Conservation (phyloP, 2,113 vertebrate genomes). For the Petromus typicus region DNA sequence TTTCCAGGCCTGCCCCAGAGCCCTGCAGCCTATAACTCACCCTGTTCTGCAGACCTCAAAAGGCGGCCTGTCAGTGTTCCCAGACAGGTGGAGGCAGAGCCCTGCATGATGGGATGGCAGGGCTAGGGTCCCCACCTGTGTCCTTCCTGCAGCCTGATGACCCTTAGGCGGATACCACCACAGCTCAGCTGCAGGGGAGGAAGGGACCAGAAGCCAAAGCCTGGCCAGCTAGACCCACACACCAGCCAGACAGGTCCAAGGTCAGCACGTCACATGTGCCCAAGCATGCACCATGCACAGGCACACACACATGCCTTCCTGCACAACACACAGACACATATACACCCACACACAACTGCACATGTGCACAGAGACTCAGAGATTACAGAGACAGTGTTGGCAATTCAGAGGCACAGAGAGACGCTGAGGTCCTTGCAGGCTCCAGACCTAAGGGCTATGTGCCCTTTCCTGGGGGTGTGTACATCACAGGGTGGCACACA, state of each 20-base stretch:
- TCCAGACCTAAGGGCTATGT: neutral
- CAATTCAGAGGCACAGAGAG: conserved; percentile 52
- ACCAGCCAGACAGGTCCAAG: neutral
- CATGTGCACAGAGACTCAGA: neutral
- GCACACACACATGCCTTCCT: fast-evolving
- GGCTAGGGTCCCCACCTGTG: neutral
- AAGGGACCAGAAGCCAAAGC: neutral
- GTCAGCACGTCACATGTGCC: neutral
- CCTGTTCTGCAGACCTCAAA: neutral
- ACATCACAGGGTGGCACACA: neutral
- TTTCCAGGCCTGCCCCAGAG: neutral
- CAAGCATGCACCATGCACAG: no score
- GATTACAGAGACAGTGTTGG: neutral
- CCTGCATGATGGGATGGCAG: neutral
- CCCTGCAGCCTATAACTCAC: neutral
- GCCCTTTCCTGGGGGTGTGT: neutral
- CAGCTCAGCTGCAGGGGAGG: neutral
- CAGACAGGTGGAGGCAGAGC: neutral
- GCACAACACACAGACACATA: neutral
- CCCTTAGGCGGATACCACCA: neutral
- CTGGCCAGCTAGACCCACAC: neutral
- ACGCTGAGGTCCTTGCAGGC: neutral
- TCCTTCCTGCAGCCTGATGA: neutral
- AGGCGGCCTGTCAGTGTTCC: no score
- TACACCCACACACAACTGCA: neutral